Percentiles rank a stretch among this genome's conserved stretches.
Evolutionary conservation across 2,888 invertebrate species (phyloP).

Genomic region (Epinotia demarniana): DNA sequence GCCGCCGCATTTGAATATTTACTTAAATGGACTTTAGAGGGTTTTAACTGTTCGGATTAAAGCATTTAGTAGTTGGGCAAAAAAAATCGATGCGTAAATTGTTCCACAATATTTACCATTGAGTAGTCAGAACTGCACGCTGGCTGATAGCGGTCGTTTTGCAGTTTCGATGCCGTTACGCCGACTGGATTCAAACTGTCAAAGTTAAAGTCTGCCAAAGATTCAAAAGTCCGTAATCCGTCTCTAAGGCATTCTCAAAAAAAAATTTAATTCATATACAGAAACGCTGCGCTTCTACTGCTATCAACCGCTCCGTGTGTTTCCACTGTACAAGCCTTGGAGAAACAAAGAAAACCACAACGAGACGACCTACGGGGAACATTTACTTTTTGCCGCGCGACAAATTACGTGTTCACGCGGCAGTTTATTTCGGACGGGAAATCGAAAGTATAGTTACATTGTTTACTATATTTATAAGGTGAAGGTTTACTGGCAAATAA

Average conservation of each 20-base stretch:
- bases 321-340: neutral
- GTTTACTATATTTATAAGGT: neutral
- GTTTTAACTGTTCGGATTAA: neutral
- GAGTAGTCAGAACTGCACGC: too few relatives aligned
- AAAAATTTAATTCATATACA: too few relatives aligned
- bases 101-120: too few relatives aligned
- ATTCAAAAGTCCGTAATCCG: too few relatives aligned
- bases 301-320: constrained; percentile 6
- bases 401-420: constrained; percentile 19
- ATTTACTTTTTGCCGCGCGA: constrained; percentile 31
- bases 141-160: too few relatives aligned
- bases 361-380: constrained; percentile 23
- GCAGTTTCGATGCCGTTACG: too few relatives aligned
- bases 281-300: neutral
- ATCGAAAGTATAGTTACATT: constrained; percentile 1
- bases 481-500: too few relatives aligned
- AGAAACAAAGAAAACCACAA: constrained; percentile 40
- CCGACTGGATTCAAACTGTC: too few relatives aligned
- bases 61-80: too few relatives aligned
- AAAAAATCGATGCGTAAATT: too few relatives aligned
- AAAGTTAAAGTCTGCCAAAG: too few relatives aligned
- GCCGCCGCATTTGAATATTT: neutral
- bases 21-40: neutral
- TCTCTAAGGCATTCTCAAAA: too few relatives aligned
- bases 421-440: constrained; percentile 5